Evolutionary conservation across 2,888 invertebrate genomes (phyloP), one percentile per base, ranked within the genome.

Genomic region (Sesia apiformis): DNA sequence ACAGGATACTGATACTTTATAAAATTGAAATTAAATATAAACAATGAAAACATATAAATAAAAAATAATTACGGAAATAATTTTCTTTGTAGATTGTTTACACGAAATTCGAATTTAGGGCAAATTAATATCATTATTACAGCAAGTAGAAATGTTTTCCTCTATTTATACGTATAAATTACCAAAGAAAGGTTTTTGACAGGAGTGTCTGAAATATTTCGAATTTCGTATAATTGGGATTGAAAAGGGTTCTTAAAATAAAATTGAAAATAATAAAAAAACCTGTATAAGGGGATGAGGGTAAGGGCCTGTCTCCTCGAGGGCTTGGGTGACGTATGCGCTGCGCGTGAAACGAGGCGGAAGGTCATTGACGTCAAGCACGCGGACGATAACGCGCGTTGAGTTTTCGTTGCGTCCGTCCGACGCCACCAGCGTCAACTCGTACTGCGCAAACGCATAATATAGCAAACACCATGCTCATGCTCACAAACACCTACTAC

Each of bases 321-420:
- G 90, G 66, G 95, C 93, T 62, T 92, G 91, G 53, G 94, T 92
- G 74, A 92, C 84, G 90, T 96, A 96, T 56, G 92, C 81, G 63
- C 93, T 91, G 75, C 93, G 91, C 62, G 93, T 92, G 85, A 96
- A 95, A 66, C 92, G 92, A 40, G 97, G 97, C 54, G 97, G 95
- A 72, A 97, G 92, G 87, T 97, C 97, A 90, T 97, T 97, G 75
- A 95, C 94, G 85, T 97, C 96, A 68, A 94, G 93, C 66, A 96
- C 92, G 76, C 93, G 92, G 70, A 97, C 94, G 70, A 95, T 92
- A 65, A 97, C 94, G 58, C 92, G 93, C 66, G 96, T 96, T 69
- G 93, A 93, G 90, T 95, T 96, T 89, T 97, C 97, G 91, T 96
- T 96, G 83, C 95, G 92, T 78, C 96, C 96, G 90, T 96, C 95